Evolutionary conservation across 2,797 vertebrate genomes (phyloP).

Genomic region (Sarcophilus harrisii): DNA sequence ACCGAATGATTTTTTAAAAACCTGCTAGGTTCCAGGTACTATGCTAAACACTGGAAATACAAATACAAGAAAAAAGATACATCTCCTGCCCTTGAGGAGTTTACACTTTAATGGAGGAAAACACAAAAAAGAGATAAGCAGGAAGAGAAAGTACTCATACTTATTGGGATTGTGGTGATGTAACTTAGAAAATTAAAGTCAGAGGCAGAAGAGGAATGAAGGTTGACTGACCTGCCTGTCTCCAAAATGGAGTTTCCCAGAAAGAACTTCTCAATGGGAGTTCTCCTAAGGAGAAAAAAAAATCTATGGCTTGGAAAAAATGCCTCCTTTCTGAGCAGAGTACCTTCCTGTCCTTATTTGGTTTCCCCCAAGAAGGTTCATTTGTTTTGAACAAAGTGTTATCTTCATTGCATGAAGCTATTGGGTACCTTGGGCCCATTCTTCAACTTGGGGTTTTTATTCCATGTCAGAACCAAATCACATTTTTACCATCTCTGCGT

Average conservation of each 20-base stretch:
- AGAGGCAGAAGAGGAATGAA: background rate
- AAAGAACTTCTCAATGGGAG: background rate
- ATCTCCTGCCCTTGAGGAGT: background rate
- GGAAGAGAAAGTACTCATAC: background rate
- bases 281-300: constrained; percentile 45
- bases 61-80: background rate
- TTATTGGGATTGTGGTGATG: background rate
- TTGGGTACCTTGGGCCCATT: constrained; percentile 56
- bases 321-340: constrained; percentile 28
- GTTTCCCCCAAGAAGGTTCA: constrained; percentile 47
- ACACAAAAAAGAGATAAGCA: background rate
- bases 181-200: background rate
- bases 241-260: background rate
- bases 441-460: constrained; percentile 58
- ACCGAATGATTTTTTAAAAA: background rate
- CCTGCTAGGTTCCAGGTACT: background rate
- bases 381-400: constrained; percentile 45
- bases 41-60: background rate
- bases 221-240: background rate
- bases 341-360: constrained; percentile 20
- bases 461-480: constrained; percentile 35
- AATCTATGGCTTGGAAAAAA: constrained; percentile 51
- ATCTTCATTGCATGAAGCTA: constrained; percentile 25
- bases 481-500: constrained; percentile 60
- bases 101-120: background rate